Conservation (phyloP, 2,888 invertebrate species). For the Acronicta leporina region DNA sequence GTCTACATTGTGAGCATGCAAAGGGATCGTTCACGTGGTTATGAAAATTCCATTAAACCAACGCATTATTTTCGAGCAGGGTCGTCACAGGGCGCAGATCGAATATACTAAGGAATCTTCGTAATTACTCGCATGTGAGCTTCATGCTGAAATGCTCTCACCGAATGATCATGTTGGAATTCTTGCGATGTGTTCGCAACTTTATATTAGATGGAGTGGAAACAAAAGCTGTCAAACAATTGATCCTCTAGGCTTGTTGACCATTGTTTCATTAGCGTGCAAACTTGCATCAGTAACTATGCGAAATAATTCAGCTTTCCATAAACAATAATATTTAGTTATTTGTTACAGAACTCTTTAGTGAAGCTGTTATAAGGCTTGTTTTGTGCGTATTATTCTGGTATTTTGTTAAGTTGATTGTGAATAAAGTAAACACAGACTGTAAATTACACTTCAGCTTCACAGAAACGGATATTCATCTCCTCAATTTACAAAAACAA, state of each 20-base stretch:
- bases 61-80: background rate
- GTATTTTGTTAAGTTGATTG: background rate
- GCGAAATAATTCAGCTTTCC: conserved; percentile 24
- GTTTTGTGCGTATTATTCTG: background rate
- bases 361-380: background rate
- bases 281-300: conserved; percentile 16
- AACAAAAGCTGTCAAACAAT: conserved; percentile 56
- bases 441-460: no score
- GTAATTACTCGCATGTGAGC: no score
- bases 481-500: no score
- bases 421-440: background rate
- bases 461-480: no score
- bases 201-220: conserved; percentile 8
- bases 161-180: background rate
- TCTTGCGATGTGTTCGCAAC: background rate
- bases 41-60: background rate
- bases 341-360: background rate
- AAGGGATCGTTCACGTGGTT: background rate
- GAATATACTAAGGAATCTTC: no score
- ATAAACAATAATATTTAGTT: conserved; percentile 20
- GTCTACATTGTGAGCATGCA: background rate
- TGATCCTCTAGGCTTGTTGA: conserved; percentile 42
- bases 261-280: conserved; percentile 49
- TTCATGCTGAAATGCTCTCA: no score
- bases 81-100: no score